Base-by-base conservation (phyloP, 37 sponge, comb jelly and placozoan genomes). In the Amphimedon queenslandica region DNA sequence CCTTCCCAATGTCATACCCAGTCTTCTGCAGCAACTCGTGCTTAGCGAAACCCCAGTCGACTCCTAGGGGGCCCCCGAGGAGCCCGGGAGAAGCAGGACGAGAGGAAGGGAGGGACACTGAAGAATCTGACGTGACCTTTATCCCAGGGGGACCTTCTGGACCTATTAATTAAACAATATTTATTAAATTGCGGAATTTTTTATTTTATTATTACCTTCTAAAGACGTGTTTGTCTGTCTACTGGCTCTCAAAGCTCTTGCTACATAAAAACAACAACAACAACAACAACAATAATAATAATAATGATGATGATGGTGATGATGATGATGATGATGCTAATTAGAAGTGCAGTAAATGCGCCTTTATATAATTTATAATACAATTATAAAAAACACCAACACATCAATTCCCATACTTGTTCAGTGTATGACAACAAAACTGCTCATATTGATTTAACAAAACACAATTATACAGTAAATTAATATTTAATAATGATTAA, bases 1-100 rank as follows among this genome's bases (percentile, higher is more conserved):
- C 75, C 34, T 79, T 27, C 33, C 63, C 68, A 25, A 90, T 83
- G 77, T 87, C 74, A 4, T 77, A 82, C 41, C 95, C 95, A 57
- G 90, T 84, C 1, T 77, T 72, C 67, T 79, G 64, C 35, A 90
- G 75, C 47, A 94, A 71, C 70, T 94, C 95, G 40, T 61, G 79
- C 34, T 78, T 83, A 30, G 95, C 95, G 75, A 72, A 90, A 1
- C 83, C 84, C 95, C 95, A 94, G 69, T 94, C 95, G 25, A 70
- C 51, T 47, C 8, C 13, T 47, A 8, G 13, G 13, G 51, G 13
- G 8, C 51, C 51, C 8, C 13, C 13, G 13, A 13, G 51, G 13
- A 13, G 51, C 8, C 13, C 8, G 51, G 36, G 36, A 10, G 66
- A 65, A 2, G 13, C 13, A 47, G 51, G 51, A 47, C 8, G 51